These are phyloP conservation scores for Lophius americanus DNA, from an alignment of 2,797 vertebrate genomes.

Conservation along the genomic window DNA sequence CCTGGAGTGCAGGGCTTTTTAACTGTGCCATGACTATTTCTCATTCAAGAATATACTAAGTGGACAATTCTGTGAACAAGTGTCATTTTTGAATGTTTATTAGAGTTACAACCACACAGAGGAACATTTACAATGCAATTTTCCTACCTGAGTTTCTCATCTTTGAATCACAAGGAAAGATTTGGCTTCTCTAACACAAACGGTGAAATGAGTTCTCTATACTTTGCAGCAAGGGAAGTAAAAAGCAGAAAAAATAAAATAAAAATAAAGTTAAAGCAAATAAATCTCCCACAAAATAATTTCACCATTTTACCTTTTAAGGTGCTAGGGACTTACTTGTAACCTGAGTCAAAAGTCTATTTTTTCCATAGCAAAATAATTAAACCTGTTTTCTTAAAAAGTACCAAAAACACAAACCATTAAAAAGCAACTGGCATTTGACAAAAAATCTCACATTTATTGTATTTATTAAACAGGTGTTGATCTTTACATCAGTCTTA, in stretches of 20 bases:
- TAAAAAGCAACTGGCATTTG: slow-evolving; percentile 82
- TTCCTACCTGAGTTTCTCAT: slow-evolving; percentile 83
- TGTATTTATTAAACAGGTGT: slow-evolving; percentile 99
- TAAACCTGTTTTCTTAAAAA: slow-evolving; percentile 51
- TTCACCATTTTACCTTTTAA: slow-evolving; percentile 57
- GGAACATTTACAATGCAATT: slow-evolving; percentile 82
- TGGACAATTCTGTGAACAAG: slow-evolving; percentile 77
- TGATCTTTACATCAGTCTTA: slow-evolving; percentile 99
- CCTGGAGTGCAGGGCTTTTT: slow-evolving; percentile 31
- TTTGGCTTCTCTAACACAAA: slow-evolving; percentile 79
- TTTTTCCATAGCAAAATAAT: slow-evolving; percentile 74
- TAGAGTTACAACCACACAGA: slow-evolving; percentile 82
- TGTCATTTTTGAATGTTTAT: slow-evolving; percentile 77
- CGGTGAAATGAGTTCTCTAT: slow-evolving; percentile 68
- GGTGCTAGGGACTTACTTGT: slow-evolving; percentile 72
- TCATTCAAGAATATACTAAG: slow-evolving; percentile 76
- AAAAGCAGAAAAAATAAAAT: slow-evolving; percentile 44
- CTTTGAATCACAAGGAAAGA: slow-evolving; percentile 80
- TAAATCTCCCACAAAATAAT: slow-evolving; percentile 54
- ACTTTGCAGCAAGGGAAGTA: slow-evolving; percentile 64
- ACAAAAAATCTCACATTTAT: slow-evolving; percentile 99
- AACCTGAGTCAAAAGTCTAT: slow-evolving; percentile 77
- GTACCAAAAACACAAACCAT: slow-evolving; percentile 74
- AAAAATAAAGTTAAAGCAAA: slow-evolving; percentile 30
- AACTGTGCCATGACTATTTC: slow-evolving; percentile 51